Base-by-base conservation (phyloP, 2,888 invertebrate species). In the Taenaris catops region DNA sequence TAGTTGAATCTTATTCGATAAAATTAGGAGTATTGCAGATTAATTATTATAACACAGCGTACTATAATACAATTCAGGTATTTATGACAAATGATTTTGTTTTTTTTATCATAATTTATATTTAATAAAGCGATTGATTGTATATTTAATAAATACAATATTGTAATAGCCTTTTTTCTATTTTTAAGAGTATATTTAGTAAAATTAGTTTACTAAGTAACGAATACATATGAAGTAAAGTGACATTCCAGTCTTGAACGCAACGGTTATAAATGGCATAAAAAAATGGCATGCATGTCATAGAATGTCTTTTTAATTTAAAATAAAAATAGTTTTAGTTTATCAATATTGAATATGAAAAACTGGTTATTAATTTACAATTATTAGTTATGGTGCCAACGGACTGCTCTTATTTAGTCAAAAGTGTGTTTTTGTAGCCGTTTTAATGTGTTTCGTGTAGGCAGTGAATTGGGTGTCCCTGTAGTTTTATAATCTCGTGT, bases 201-300 rank as follows among this genome's bases (percentile, higher is more conserved):
- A n/a, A n/a, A n/a, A n/a, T n/a, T n/a, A n/a, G n/a, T n/a, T n/a
- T n/a, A n/a, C n/a, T n/a, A n/a, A n/a, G n/a, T n/a, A n/a, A 78
- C 66, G 78, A 58, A 55, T 34, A 59, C 39, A 26, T 58, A 54
- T n/a, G 41, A 26, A 8, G 19, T 19, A 34, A 48, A 42, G 44
- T 59, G 55, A 53, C 59, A 55, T 43, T 39, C 39, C 27, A 40
- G 32, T 66, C 52, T 53, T 58, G 81, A 84, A 84, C 79, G 81
- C 74, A 67, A 59, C 70, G 41, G 57, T 67, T 68, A 58, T 54
- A 68, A 68, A 78, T 73, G 69, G 72, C 68, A 78, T 41, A 46
- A 50, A 54, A 53, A 57, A 55, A 79, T 80, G 78, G 80, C 76
- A 81, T 75, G 78, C 74, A 71, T 80, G 81, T 81, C 81, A 81